Base-by-base conservation (phyloP, 2,797 vertebrate species). In the Siniperca undulata region DNA sequence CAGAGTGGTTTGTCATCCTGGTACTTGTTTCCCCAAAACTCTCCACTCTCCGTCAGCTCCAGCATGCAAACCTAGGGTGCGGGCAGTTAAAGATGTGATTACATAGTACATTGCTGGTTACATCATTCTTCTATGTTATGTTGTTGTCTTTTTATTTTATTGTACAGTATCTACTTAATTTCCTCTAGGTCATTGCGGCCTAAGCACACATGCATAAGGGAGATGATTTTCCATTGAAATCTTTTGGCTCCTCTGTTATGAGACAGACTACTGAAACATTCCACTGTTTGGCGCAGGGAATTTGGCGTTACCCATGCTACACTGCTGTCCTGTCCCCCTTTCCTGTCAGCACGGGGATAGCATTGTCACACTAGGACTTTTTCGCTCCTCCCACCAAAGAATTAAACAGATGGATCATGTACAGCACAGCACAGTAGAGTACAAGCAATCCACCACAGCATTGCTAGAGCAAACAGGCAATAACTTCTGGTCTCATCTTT, bases 231-330 rank as follows among this genome's bases (percentile, higher is more conserved):
- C 80, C 87, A 89, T 81, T 76, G 53, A 81, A 70, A 80, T 80
- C 52, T 87, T 86, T 89, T 87, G 84, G 77, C 81, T 89, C 86
- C 85, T 92, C 83, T 87, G 86, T 90, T 77, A 74, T 61, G 88
- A 94, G 86, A 87, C 88, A 93, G 89, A 95, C 94, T 95, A 94
- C 94, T 95, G 94, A 95, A 95, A 95, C 94, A 95, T 95, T 95
- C 95, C 95, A 94, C 93, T 91, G 91, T 91, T 87, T 84, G 86
- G 30, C 30, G 30, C 30, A 89, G 83, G 86, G 90, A 88, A 90
- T 90, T 80, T 86, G 84, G 74, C 82, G 62, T 90, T 77, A 80
- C 84, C 82, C 88, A 86, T 82, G 83, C 85, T 80, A 80, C 90
- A 92, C 93, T 94, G 92, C 92, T 93, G 89, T 86, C 82, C 79